A percentile compares a stretch with the other conserved stretches of the same genome.
Evolutionary conservation across 2,888 invertebrate genomes (phyloP).

Genomic region (Eupelmus urozonus): DNA sequence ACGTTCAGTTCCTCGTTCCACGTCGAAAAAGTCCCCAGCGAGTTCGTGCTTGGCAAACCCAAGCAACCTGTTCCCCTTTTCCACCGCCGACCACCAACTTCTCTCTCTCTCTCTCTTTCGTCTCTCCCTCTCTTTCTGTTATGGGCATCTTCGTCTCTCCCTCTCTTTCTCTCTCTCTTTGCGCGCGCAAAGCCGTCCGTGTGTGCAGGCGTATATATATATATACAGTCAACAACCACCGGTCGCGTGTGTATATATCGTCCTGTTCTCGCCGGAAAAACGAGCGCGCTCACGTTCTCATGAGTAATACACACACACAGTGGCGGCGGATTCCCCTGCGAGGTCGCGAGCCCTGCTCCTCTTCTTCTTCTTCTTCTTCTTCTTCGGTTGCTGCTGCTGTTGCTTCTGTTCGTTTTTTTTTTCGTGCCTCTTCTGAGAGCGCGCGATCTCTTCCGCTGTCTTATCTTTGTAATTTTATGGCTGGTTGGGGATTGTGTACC

Average conservation of each 20-base stretch:
- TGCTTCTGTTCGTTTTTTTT: constrained; percentile 11
- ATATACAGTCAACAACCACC: not conserved
- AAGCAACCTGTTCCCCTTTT: constrained; percentile 54
- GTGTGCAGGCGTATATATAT: not conserved
- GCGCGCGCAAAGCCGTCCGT: not conserved
- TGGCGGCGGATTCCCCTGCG: constrained; percentile 28
- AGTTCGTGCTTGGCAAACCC: constrained; percentile 53
- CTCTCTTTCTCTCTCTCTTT: not conserved
- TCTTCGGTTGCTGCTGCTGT: not conserved
- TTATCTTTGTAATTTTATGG: constrained; percentile 49
- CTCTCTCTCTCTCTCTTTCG: not conserved
- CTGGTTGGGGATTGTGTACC: not conserved
- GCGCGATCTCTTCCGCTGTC: constrained; percentile 36
- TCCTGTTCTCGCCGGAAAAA: constrained; percentile 32
- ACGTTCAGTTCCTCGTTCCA: constrained; percentile 7
- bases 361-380: constrained; percentile 17
- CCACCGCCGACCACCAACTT: not conserved
- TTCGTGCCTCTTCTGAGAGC: not conserved
- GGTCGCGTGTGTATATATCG: not conserved
- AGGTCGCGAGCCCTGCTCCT: constrained; percentile 19
- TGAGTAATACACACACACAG: constrained; percentile 44
- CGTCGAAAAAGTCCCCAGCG: constrained; percentile 41
- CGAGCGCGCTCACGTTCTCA: constrained; percentile 50
- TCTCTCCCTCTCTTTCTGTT: constrained; percentile 21
- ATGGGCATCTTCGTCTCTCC: constrained; percentile 35